These are phyloP conservation scores for Palythoa grandis DNA, from an alignment of 92 coral and sea anemone genomes.

Conservation along the genomic window DNA sequence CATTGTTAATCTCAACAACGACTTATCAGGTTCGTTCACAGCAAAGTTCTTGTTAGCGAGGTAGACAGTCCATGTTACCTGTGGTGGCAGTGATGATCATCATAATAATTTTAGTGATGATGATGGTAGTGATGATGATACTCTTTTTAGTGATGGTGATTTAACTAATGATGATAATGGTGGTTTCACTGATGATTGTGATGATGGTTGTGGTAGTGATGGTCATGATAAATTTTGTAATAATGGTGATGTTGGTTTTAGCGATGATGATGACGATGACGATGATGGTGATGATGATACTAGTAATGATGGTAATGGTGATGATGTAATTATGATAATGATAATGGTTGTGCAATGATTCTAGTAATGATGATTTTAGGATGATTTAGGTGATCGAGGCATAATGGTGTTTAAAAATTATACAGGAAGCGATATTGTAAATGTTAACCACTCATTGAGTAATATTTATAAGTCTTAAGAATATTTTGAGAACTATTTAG, in stretches of 20 bases:
- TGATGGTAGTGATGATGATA: neutral
- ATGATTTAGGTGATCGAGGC: too few relatives aligned
- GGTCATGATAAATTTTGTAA: neutral
- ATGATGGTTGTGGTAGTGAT: neutral
- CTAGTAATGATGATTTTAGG: too few relatives aligned
- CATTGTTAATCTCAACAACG: conserved; percentile 84
- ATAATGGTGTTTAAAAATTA: too few relatives aligned
- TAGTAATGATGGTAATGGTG: neutral
- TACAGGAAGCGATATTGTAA: too few relatives aligned
- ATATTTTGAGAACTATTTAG: too few relatives aligned
- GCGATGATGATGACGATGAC: neutral
- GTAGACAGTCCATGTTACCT: neutral
- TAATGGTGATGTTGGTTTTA: neutral
- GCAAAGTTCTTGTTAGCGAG: neutral
- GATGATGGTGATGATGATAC: neutral
- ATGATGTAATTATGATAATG: neutral
- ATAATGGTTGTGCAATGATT: too few relatives aligned
- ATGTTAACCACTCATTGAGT: too few relatives aligned
- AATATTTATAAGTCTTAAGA: too few relatives aligned
- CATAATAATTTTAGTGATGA: neutral
- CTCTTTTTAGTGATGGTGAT: too few relatives aligned
- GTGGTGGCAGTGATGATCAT: neutral
- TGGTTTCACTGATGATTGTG: neutral
- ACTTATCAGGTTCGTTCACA: conserved; percentile 70
- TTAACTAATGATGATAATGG: neutral